Conservation (phyloP, 2,888 invertebrate genomes). For the Leptinotarsa tumamoca region DNA sequence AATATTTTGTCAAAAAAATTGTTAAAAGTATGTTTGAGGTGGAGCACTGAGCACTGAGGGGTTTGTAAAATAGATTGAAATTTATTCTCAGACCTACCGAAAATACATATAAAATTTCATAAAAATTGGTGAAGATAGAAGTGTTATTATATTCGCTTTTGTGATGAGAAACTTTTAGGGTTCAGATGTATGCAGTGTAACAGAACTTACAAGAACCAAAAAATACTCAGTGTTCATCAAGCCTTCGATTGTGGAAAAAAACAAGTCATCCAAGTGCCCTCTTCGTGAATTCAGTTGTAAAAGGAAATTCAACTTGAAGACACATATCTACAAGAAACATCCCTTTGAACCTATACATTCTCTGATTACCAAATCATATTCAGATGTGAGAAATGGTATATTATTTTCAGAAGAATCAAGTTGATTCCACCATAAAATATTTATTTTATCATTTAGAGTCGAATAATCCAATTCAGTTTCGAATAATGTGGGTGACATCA, state of each 20-base stretch:
- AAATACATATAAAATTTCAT: too few species aligned
- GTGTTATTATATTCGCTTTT: too few species aligned
- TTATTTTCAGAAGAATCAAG: neutral
- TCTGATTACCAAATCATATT: neutral
- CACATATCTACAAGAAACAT: conserved; percentile 40
- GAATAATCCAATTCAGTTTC: too few species aligned
- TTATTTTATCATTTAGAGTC: too few species aligned
- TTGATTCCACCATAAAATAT: too few species aligned
- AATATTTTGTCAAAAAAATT: too few species aligned
- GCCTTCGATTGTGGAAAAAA: conserved; percentile 49
- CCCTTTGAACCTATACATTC: neutral
- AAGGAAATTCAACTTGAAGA: conserved; percentile 41
- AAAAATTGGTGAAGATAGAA: too few species aligned
- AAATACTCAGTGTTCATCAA: conserved; percentile 44
- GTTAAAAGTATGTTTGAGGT: too few species aligned
- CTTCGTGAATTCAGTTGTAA: conserved; percentile 39
- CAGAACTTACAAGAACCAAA: conserved; percentile 48
- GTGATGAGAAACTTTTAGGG: neutral
- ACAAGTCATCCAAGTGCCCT: conserved; percentile 35
- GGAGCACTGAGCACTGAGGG: too few species aligned
- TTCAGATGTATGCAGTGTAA: conserved; percentile 42
- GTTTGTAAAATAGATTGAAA: too few species aligned
- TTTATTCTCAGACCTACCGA: too few species aligned
- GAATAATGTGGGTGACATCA: too few species aligned
- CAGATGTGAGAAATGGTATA: neutral